phyloP scores from a whole-genome alignment of 1,140 invertebrate genomes.

The Platyscapa corneri region DNA sequence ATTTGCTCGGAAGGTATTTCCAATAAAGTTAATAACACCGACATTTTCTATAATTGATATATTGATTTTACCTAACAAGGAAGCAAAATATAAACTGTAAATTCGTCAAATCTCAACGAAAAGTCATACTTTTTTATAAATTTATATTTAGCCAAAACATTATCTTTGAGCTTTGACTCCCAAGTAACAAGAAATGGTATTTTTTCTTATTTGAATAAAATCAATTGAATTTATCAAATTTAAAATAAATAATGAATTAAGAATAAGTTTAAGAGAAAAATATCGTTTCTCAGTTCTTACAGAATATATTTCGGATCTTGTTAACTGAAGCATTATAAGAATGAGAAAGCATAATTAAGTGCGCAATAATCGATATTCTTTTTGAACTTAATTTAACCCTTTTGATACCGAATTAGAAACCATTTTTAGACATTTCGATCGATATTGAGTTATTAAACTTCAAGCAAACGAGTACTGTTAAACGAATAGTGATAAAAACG shows the following conservation, averaged over 20 bases:
- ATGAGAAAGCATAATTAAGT: constrained; percentile 32
- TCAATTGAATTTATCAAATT: neutral
- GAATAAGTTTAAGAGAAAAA: neutral
- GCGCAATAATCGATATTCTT: constrained; percentile 15
- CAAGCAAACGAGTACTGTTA: constrained; percentile 18
- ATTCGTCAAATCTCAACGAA: constrained; percentile 18
- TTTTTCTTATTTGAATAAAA: neutral
- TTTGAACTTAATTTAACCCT: constrained; percentile 8
- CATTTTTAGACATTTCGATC: constrained; percentile 18
- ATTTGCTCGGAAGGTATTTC: too few species aligned
- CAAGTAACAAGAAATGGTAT: neutral
- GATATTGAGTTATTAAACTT: constrained; percentile 28
- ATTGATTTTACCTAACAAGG: constrained; percentile 11
- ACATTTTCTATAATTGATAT: neutral
- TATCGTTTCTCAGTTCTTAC: neutral
- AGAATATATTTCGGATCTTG: neutral
- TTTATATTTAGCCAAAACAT: neutral
- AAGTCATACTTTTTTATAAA: too few species aligned
- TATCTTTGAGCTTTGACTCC: constrained; percentile 14
- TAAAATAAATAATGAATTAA: neutral
- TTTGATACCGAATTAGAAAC: neutral
- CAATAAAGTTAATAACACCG: neutral
- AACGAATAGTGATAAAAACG: constrained; percentile 35
- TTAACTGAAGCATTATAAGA: constrained; percentile 12
- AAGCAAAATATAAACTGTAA: constrained; percentile 24